These are phyloP conservation scores for Scomberomorus guttatus DNA, from an alignment of 2,797 vertebrate species.

Conservation along the genomic window DNA sequence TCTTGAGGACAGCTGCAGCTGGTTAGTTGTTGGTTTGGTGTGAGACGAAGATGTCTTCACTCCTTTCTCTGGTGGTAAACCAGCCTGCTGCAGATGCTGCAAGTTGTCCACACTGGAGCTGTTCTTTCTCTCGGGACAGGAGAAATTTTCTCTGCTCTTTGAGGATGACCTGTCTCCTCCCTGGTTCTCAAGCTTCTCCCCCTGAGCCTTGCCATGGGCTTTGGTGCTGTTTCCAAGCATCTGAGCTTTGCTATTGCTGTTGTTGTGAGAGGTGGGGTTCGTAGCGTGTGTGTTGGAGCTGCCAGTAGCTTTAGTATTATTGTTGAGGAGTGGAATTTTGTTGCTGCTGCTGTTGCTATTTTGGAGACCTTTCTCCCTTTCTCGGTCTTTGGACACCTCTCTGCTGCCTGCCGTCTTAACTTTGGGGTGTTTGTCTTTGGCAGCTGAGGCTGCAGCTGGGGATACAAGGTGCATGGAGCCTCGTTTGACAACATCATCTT, in stretches of 20 bases:
- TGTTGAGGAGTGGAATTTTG: slow-evolving; percentile 78
- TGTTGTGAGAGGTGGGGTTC: slow-evolving; percentile 73
- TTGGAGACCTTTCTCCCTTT: slow-evolving; percentile 81
- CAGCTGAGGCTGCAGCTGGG: slow-evolving; percentile 70
- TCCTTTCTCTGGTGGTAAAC: slow-evolving; percentile 76
- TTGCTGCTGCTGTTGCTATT: slow-evolving; percentile 82
- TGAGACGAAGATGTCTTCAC: slow-evolving; percentile 72
- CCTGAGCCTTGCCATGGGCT: slow-evolving; percentile 76
- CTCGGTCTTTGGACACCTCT: slow-evolving; percentile 83
- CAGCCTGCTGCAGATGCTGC: slow-evolving; percentile 73
- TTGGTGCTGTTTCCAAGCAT: slow-evolving; percentile 79
- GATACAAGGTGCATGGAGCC: slow-evolving; percentile 73
- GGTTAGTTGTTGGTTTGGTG: slow-evolving; percentile 85
- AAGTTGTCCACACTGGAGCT: slow-evolving; percentile 80
- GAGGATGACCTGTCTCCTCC: slow-evolving; percentile 85
- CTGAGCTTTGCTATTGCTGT: slow-evolving; percentile 79
- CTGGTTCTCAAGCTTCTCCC: slow-evolving; percentile 79
- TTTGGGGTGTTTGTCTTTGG: slow-evolving; percentile 88
- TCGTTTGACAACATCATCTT: slow-evolving; percentile 81
- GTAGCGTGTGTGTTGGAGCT: slow-evolving; percentile 70
- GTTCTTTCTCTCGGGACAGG: slow-evolving; percentile 79
- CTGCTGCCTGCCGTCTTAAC: slow-evolving; percentile 79
- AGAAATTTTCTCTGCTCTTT: slow-evolving; percentile 83
- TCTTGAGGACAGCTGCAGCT: slow-evolving; percentile 73
- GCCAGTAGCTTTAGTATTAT: slow-evolving; percentile 72